Evolutionary conservation across 1,140 invertebrate species (phyloP), one percentile per base, ranked within the genome.

Genomic region (Sycobia sp.): DNA sequence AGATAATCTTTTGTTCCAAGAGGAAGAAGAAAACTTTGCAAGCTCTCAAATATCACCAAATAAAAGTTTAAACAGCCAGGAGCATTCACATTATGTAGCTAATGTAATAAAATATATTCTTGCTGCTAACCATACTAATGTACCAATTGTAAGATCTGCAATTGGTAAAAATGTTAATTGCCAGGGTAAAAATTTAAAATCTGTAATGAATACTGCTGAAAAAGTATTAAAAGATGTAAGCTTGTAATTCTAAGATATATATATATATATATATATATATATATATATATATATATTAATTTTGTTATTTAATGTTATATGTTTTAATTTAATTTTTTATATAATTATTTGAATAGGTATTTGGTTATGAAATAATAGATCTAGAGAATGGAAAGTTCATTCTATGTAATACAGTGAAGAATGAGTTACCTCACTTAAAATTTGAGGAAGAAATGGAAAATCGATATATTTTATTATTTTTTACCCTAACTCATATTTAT

Each of bases 401-500:
- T 46, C 5, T 78, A 2, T 54, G 67, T 11, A 80, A 80, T 18
- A 58, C 58, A 8, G 29, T 78, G 36, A 13, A 64, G n/a, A 77
- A 75, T 18, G 0, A 51, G 8, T 38, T 68, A 25, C 68, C 68
- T 11, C 71, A 76, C 34, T 47, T 76, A 16, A 11, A 8, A 14
- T 68, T 67, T 23, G 7, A 25, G 7, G 22, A 50, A 23, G 22
- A 50, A 0, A 56, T 71, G 44, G 53, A 44, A 7, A 55, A 41
- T 1, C 65, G 70, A 20, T 53, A 69, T 36, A 62, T 71, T 18
- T 51, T 79, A 0, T 47, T 77, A n/a, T 74, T 75, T 47, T 39
- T 78, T 7, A 22, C 69, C 0, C 69, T 79, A 2, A 16, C 67
- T 13, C 76, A 78, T 43, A 74, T 79, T 38, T 78, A 73, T 39